Conservation (phyloP, 2,113 vertebrate genomes). For the Esox niger region DNA sequence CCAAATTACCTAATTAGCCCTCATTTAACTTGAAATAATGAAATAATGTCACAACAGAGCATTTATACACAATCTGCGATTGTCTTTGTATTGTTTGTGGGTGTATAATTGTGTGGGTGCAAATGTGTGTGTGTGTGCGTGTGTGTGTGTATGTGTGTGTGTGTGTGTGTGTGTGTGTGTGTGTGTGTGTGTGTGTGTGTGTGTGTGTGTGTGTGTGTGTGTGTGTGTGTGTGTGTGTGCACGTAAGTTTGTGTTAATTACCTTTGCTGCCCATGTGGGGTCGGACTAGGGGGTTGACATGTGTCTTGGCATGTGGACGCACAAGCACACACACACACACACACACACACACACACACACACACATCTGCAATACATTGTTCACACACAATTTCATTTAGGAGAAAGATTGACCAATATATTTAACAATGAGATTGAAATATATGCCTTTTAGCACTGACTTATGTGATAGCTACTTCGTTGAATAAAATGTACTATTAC, state of each 20-base stretch:
- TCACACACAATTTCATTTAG: background rate
- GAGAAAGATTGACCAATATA: background rate
- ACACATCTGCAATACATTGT: background rate
- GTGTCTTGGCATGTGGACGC: too few species aligned
- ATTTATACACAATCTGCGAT: background rate
- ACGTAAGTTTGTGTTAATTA: too few species aligned
- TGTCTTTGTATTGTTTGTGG: conserved; percentile 13
- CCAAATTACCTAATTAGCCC: conserved; percentile 28
- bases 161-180: too few species aligned
- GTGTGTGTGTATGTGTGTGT: conserved; percentile 10
- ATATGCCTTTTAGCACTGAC: too few species aligned
- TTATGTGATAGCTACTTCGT: too few species aligned
- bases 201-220: too few species aligned
- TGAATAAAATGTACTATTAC: too few species aligned
- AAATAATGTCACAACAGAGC: conserved; percentile 5
- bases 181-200: background rate
- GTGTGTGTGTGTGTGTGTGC: background rate
- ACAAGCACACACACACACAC: background rate
- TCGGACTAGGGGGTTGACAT: background rate
- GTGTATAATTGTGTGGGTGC: too few species aligned
- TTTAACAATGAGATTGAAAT: conserved; percentile 44
- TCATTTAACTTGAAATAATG: conserved; percentile 22
- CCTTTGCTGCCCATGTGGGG: background rate
- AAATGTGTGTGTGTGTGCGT: background rate
- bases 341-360: background rate